Conservation (phyloP, 1,140 invertebrate genomes). For the Macrobrachium rosenbergii region DNA sequence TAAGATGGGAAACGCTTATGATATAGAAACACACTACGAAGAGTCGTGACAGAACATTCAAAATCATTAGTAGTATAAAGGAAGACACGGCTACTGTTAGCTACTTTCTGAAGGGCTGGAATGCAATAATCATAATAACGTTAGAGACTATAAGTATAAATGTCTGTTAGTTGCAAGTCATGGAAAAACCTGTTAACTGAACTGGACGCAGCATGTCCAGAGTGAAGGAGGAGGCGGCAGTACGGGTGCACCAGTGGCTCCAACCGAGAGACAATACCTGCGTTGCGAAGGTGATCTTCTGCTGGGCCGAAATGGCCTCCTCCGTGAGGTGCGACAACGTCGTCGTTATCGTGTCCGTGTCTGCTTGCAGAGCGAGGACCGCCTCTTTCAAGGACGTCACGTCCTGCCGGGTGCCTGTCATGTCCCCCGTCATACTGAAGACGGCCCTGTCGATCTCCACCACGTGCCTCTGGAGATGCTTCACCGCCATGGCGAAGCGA, state of each 20-base stretch:
- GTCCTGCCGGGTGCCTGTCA: conserved; percentile 47
- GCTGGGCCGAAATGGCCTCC: conserved; percentile 56
- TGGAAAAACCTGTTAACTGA: too few species aligned
- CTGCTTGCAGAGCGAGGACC: conserved; percentile 48
- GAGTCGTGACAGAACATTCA: too few species aligned
- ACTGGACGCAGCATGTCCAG: too few species aligned
- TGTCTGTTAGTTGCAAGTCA: too few species aligned
- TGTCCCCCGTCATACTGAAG: conserved; percentile 52
- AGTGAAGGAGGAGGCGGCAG: too few species aligned
- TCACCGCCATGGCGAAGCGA: conserved; percentile 54
- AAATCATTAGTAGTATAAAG: too few species aligned
- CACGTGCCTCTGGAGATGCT: conserved; percentile 61
- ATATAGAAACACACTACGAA: too few species aligned
- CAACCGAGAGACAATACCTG: conserved; percentile 42
- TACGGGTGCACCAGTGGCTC: background rate
- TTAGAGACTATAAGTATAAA: too few species aligned
- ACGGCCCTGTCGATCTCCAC: conserved; percentile 62
- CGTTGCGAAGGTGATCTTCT: conserved; percentile 41
- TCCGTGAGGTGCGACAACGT: conserved; percentile 55
- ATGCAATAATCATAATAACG: too few species aligned
- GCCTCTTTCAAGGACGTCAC: conserved; percentile 43
- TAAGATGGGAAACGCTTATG: too few species aligned
- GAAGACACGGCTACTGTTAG: too few species aligned
- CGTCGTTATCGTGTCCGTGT: conserved; percentile 55
- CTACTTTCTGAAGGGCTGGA: too few species aligned